phyloP scores from a whole-genome alignment of 2,888 invertebrate genomes.

The Cabera pusaria region DNA sequence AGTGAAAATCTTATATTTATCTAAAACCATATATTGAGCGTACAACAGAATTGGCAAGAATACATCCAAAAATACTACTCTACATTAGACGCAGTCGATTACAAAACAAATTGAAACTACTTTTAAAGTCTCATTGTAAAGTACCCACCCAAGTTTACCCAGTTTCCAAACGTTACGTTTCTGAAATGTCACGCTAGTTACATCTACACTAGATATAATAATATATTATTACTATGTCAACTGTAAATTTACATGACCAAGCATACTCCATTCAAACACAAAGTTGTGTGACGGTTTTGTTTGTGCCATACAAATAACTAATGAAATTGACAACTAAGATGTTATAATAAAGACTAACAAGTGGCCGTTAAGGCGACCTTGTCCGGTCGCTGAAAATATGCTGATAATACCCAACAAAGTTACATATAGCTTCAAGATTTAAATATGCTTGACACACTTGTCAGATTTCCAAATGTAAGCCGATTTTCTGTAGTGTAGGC shows the following conservation, averaged over 20 bases:
- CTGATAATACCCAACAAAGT: constrained; percentile 22
- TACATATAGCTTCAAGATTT: constrained; percentile 23
- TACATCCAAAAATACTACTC: too few relatives aligned
- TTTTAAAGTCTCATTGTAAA: too few relatives aligned
- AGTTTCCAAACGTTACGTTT: too few relatives aligned
- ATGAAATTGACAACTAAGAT: constrained; percentile 36
- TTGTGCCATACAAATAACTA: constrained; percentile 22
- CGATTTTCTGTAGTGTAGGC: constrained; percentile 17
- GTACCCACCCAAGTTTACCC: too few relatives aligned
- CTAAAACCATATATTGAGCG: too few relatives aligned
- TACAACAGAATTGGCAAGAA: too few relatives aligned
- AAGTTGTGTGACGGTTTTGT: constrained; percentile 4
- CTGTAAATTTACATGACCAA: constrained; percentile 1
- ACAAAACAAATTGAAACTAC: too few relatives aligned
- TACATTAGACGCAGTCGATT: too few relatives aligned
- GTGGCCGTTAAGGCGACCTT: constrained; percentile 33
- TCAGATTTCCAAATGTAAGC: constrained; percentile 34
- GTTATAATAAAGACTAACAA: constrained; percentile 21
- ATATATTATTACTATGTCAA: constrained; percentile 2
- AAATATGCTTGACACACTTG: constrained; percentile 36
- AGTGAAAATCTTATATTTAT: too few relatives aligned
- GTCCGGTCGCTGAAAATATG: constrained; percentile 30
- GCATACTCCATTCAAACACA: constrained; percentile 6
- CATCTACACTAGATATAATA: too few relatives aligned
- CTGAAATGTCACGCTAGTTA: too few relatives aligned